phyloP scores from a whole-genome alignment of 2,888 invertebrate genomes.

The Lepidonotus clava region DNA sequence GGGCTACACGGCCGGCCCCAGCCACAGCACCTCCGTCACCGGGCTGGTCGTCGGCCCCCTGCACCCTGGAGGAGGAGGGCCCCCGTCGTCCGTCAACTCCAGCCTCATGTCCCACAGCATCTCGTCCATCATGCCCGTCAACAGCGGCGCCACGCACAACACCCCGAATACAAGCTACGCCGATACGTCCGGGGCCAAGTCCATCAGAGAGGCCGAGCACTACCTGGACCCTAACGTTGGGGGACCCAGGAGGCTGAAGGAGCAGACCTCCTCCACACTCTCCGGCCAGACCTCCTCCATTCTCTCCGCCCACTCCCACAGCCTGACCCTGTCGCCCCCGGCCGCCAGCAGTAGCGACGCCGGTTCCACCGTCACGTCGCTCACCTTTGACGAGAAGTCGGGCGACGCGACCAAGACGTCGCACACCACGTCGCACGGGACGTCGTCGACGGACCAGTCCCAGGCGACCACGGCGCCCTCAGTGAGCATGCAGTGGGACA shows the following conservation, averaged over 20 bases:
- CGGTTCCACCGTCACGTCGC: background rate
- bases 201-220: too few species aligned
- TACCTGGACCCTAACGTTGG: background rate
- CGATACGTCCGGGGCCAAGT: background rate
- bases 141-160: slow-evolving; percentile 30
- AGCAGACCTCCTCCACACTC: background rate
- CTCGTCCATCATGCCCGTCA: slow-evolving; percentile 4
- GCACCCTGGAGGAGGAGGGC: background rate
- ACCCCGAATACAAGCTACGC: slow-evolving; percentile 11
- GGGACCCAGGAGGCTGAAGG: background rate
- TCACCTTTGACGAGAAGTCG: background rate
- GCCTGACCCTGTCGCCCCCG: background rate
- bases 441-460: background rate
- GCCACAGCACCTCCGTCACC: slow-evolving; percentile 47
- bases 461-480: slow-evolving; percentile 31
- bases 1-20: slow-evolving; percentile 53
- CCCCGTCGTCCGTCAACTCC: background rate
- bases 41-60: background rate
- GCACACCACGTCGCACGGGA: background rate
- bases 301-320: background rate
- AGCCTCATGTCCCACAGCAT: slow-evolving; percentile 31
- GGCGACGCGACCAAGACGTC: background rate
- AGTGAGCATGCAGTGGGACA: slow-evolving; percentile 46
- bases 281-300: background rate
- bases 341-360: too few species aligned